These are phyloP conservation scores for Drosophila engyochracea DNA, from an alignment of 2,888 invertebrate genomes.

Conservation along the genomic window DNA sequence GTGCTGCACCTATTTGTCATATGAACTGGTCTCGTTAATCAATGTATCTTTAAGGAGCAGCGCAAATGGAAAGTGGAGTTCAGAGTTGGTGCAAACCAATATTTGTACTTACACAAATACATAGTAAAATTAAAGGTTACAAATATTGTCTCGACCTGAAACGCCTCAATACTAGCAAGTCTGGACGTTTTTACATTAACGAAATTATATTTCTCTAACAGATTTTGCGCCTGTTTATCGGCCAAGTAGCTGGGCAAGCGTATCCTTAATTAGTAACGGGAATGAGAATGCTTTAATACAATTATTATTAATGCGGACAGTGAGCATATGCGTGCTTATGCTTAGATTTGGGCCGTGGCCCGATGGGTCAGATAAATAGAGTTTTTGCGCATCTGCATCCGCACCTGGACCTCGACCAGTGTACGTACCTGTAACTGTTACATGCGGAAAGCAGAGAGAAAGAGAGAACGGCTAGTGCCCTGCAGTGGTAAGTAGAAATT, in stretches of 20 bases:
- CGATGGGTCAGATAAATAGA: constrained; percentile 22
- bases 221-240: background rate
- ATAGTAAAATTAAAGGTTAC: background rate
- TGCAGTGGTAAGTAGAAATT: constrained; percentile 78
- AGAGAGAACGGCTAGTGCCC: background rate
- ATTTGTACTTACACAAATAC: background rate
- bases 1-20: background rate
- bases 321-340: background rate
- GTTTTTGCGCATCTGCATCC: constrained; percentile 1
- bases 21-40: background rate
- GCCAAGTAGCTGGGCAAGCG: background rate
- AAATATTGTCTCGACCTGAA: background rate
- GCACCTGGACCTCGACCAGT: background rate
- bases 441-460: constrained; percentile 8
- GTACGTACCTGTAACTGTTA: constrained; percentile 6
- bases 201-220: background rate
- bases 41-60: background rate
- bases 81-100: background rate
- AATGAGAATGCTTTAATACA: constrained; percentile 11
- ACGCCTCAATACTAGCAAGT: background rate
- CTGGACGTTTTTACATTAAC: background rate
- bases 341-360: constrained; percentile 17
- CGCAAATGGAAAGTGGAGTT: background rate
- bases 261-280: background rate
- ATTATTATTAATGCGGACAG: constrained; percentile 1